A percentile compares a stretch with the other conserved stretches of the same genome.
Evolutionary conservation across 2,888 invertebrate species (phyloP).

Genomic region (Thera britannica): DNA sequence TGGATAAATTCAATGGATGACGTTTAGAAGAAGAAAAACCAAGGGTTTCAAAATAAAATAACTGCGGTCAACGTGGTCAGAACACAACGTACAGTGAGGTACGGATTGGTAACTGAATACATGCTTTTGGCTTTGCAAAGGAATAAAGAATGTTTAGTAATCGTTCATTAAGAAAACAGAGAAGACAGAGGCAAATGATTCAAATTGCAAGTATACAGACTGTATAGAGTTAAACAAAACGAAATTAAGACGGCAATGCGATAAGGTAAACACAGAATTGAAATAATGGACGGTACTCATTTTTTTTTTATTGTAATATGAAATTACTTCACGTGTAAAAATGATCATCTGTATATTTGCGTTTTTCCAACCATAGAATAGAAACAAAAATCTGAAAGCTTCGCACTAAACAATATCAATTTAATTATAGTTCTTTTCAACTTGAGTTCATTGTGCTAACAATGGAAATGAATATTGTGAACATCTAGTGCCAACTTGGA

Average conservation of each 20-base stretch:
- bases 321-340: conserved; percentile 4
- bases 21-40: neutral
- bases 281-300: neutral
- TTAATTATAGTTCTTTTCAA: conserved; percentile 64
- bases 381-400: conserved; percentile 46
- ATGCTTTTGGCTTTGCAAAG: conserved; percentile 27
- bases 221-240: neutral
- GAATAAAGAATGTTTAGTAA: conserved; percentile 6
- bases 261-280: neutral
- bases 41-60: conserved; percentile 12
- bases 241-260: neutral
- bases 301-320: neutral
- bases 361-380: conserved; percentile 23
- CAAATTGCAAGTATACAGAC: conserved; percentile 37
- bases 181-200: conserved; percentile 25
- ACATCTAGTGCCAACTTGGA: conserved; percentile 41
- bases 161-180: conserved; percentile 15
- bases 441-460: conserved; percentile 60
- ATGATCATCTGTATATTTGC: conserved; percentile 39
- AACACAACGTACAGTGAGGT: neutral
- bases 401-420: conserved; percentile 49
- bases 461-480: conserved; percentile 49
- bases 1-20: conserved; percentile 13
- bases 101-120: conserved; percentile 14
- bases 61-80: conserved; percentile 11